A percentile compares a stretch with the other conserved stretches of the same genome.
These are phyloP conservation scores for Aegithalos caudatus DNA, from an alignment of 2,113 vertebrate genomes.

Conservation along the genomic window DNA sequence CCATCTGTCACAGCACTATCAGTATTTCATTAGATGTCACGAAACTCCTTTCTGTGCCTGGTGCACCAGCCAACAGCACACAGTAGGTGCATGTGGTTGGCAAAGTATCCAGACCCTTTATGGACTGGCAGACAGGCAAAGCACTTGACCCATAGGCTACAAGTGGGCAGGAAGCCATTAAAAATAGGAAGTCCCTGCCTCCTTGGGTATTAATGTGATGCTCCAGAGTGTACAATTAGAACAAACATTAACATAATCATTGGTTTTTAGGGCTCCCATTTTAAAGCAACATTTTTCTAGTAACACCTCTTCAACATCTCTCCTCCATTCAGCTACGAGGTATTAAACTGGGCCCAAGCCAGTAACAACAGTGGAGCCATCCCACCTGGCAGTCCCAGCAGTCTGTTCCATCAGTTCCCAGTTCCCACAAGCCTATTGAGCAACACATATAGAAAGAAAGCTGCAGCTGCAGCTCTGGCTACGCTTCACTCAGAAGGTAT, in stretches of 20 bases:
- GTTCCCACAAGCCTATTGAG: background rate
- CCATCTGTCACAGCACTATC: background rate
- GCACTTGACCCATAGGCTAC: background rate
- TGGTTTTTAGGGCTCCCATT: background rate
- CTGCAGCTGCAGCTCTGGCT: slow-evolving; percentile 40
- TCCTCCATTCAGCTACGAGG: background rate
- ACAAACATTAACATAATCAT: background rate
- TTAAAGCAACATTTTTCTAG: background rate
- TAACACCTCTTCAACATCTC: slow-evolving; percentile 9
- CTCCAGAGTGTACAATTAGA: background rate
- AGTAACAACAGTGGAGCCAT: background rate
- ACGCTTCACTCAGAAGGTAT: slow-evolving; percentile 44
- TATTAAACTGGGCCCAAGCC: slow-evolving; percentile 18
- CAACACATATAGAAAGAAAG: background rate
- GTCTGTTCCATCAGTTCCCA: slow-evolving; percentile 8
- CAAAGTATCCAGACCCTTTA: background rate
- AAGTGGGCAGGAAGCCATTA: background rate
- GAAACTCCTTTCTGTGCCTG: background rate
- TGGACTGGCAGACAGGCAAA: background rate
- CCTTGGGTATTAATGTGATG: background rate
- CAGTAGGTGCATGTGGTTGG: background rate
- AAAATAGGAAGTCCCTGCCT: background rate
- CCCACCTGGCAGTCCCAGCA: background rate
- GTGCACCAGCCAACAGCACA: background rate
- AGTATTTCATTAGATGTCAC: background rate